Base-by-base conservation (phyloP, 2,797 vertebrate species). In the Setipinna tenuifilis region DNA sequence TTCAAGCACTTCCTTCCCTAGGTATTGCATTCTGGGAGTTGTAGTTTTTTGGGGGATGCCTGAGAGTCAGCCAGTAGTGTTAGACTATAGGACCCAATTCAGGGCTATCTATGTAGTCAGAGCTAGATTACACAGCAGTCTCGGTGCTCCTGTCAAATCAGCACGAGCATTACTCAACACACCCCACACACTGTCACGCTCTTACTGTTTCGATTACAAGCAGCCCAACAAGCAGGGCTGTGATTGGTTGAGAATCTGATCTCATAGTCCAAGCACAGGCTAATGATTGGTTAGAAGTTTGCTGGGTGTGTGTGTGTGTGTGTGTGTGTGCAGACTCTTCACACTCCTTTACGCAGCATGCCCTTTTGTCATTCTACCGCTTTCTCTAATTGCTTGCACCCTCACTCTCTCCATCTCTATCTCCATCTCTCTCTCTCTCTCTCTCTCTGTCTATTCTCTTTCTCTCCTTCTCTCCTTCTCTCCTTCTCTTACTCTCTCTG, bases 1-100 rank as follows among this genome's bases (percentile, higher is more conserved):
- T 41, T 25, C n/a, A 62, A 62, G 7, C 61, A 62, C 61, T 71
- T 71, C 11, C 23, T 65, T 2, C 25, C 28, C 1, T 71, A 14
- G 65, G 65, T 71, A 25, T 71, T 75, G 68, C 68, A 35, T 35
- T 35, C 28, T 75, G 68, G 68, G 68, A 75, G 68, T 17, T 75
- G 68, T 75, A 35, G 68, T 75, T 75, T 71, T 35, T 71, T 14
- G 14, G 10, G 12, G 28, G 28, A 28, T 14, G 23, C 10, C 62
- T 12, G 28, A 25, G n/a, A 25, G 61, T 65, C 61, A 65, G 61
- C 23, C 23, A 25, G n/a, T 9, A 65, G 11, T 23, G 7, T 65
- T 65, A n/a, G 9, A 65, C 61, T 0, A 23, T n/a, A 65, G 61
- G 23, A 10, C 23, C 61, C 61, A 65, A 25, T 65, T 54, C 50